Base-by-base conservation (phyloP, 2,888 invertebrate species). In the Tanaodytes sp. region DNA sequence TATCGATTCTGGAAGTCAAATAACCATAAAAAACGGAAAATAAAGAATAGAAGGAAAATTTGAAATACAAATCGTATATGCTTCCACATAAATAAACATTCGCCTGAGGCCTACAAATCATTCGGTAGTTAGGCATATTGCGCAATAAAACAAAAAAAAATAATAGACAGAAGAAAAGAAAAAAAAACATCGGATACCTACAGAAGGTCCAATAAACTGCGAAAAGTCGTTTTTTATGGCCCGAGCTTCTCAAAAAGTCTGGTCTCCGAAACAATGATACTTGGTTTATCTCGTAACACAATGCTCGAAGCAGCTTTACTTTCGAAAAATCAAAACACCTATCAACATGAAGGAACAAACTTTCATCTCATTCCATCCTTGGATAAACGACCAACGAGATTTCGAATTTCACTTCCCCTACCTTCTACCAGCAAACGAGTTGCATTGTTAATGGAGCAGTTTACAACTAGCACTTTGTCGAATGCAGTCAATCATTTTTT, bases 391-490 rank as follows among this genome's bases (percentile, higher is more conserved):
- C n/a, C n/a, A n/a, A 2, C 31, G 1, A 1, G 42, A 46, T 20
- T 18, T 27, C 27, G 27, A 9, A 9, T 9, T 9, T 9, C 27
- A 27, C 9, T 27, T 27, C 27, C 5, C 27, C 27, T 27, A 9
- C 27, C n/a, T n/a, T n/a, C n/a, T n/a, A 31, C 46, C 48, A 48
- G 20, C 36, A 51, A 51, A 51, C 51, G 51, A 51, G 51, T 51
- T 51, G 23, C 39, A 51, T 54, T 54, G 52, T 54, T 31, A 16
- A 2, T 8, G 2, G 18, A 15, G 5, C 15, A 31, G 11, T 54
- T 54, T 54, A 54, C 40, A 42, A 31, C 19, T 42, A 14, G 20
- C 18, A 23, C 12, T 58, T 48, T 58, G 39, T 39, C 46, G 12
- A 39, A 12, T 18, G n/a, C 31, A 39, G 40, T 39, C 39, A 58